Conservation (phyloP, 2,113 vertebrate species). For the Syngnathus floridae region DNA sequence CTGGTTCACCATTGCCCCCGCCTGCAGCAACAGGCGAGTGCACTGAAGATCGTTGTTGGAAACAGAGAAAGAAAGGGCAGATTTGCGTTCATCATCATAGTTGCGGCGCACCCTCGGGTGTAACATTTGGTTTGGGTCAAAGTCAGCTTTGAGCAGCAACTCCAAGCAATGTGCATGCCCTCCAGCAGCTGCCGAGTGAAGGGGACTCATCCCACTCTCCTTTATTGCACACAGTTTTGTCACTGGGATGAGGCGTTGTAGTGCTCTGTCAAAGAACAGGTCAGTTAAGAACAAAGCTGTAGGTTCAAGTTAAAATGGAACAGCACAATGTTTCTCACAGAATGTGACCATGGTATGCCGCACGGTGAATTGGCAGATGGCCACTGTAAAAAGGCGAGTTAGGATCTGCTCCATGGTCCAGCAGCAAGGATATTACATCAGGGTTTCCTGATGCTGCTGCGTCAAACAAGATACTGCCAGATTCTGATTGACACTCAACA, state of each 20-base stretch:
- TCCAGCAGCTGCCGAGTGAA: constrained; percentile 90
- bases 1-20: constrained; percentile 90
- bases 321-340: constrained; percentile 71
- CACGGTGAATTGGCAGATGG: constrained; percentile 89
- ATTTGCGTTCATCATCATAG: constrained; percentile 86
- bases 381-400: constrained; percentile 83
- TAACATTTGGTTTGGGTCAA: constrained; percentile 92
- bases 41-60: constrained; percentile 83
- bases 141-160: constrained; percentile 79
- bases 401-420: constrained; percentile 87
- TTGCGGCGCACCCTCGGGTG: constrained; percentile 77
- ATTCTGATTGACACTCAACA: constrained; percentile 79
- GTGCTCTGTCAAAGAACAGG: constrained; percentile 64
- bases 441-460: constrained; percentile 87
- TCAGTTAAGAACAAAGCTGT: constrained; percentile 3
- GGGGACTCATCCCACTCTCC: constrained; percentile 87
- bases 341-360: constrained; percentile 86
- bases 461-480: constrained; percentile 83
- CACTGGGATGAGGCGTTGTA: constrained; percentile 80
- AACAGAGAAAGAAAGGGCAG: constrained; percentile 86
- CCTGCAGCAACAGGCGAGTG: constrained; percentile 76
- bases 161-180: constrained; percentile 82
- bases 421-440: constrained; percentile 78
- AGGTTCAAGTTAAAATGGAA: neutral
- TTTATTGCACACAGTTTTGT: constrained; percentile 77